phyloP scores from a whole-genome alignment of 2,797 vertebrate genomes.

The Babyrousa celebensis region DNA sequence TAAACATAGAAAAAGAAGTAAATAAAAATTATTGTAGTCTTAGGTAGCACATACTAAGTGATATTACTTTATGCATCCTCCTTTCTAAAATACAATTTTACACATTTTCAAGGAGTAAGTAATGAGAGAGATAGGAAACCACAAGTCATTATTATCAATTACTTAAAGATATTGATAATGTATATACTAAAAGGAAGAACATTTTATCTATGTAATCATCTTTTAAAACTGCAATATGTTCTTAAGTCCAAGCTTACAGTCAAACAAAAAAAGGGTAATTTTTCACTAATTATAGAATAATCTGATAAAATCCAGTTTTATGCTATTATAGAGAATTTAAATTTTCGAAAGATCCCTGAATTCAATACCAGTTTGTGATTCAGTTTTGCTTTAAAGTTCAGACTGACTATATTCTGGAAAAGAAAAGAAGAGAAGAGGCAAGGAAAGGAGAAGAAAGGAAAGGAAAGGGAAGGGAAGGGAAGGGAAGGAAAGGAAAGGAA shows the following conservation, averaged over 20 bases:
- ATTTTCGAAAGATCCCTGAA: background rate
- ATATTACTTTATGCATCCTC: background rate
- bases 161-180: background rate
- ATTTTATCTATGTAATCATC: slow-evolving; percentile 4
- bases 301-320: slow-evolving; percentile 40
- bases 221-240: slow-evolving; percentile 32
- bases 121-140: slow-evolving; percentile 33
- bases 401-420: background rate
- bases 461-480: too few relatives aligned
- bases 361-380: background rate
- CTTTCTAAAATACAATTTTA: slow-evolving; percentile 50
- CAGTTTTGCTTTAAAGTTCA: slow-evolving; percentile 25
- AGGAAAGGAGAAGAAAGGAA: too few relatives aligned
- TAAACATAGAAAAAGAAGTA: slow-evolving; percentile 59
- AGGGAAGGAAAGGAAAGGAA: too few relatives aligned
- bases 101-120: slow-evolving; percentile 2
- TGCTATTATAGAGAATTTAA: background rate
- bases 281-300: slow-evolving; percentile 51
- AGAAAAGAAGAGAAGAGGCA: background rate
- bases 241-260: background rate
- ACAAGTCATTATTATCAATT: slow-evolving; percentile 40
- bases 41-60: background rate
- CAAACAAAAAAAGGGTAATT: background rate
- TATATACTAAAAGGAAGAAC: background rate
- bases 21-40: slow-evolving; percentile 7